phyloP scores from a whole-genome alignment of 2,888 invertebrate genomes.

The Microctonus aethiopoides region DNA sequence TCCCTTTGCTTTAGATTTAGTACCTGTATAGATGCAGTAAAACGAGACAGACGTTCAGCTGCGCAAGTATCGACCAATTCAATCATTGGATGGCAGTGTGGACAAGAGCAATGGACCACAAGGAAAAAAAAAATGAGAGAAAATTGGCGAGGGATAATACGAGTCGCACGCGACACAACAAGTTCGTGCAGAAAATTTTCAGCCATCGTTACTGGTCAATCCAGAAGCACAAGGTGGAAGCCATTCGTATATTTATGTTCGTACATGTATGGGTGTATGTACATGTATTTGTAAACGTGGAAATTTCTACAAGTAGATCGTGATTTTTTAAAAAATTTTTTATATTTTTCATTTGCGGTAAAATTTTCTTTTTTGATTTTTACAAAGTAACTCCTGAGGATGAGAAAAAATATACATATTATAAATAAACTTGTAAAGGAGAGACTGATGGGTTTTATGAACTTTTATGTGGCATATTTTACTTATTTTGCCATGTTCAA shows the following conservation, averaged over 20 bases:
- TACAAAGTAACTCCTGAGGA: background rate
- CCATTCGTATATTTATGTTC: background rate
- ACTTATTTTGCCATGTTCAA: background rate
- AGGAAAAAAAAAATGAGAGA: conserved; percentile 24
- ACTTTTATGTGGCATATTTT: background rate
- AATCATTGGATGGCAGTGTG: conserved; percentile 63
- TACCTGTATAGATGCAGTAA: background rate
- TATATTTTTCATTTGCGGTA: background rate
- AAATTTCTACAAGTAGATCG: background rate
- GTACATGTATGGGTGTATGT: background rate
- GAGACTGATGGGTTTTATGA: background rate
- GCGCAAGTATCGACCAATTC: conserved; percentile 41
- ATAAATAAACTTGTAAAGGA: background rate
- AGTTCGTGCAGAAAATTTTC: conserved; percentile 40
- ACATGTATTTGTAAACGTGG: background rate
- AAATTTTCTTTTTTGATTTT: background rate
- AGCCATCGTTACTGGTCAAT: conserved; percentile 40
- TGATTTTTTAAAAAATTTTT: background rate
- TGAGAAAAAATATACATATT: background rate
- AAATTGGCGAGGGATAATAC: conserved; percentile 24
- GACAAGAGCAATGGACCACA: conserved; percentile 46
- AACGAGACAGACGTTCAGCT: conserved; percentile 27
- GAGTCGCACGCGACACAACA: conserved; percentile 18
- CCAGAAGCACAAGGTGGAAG: conserved; percentile 29
- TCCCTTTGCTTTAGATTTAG: background rate